A percentile compares a stretch with the other conserved stretches of the same genome.
phyloP scores from a whole-genome alignment of 2,797 vertebrate species.

The Diceros bicornis region DNA sequence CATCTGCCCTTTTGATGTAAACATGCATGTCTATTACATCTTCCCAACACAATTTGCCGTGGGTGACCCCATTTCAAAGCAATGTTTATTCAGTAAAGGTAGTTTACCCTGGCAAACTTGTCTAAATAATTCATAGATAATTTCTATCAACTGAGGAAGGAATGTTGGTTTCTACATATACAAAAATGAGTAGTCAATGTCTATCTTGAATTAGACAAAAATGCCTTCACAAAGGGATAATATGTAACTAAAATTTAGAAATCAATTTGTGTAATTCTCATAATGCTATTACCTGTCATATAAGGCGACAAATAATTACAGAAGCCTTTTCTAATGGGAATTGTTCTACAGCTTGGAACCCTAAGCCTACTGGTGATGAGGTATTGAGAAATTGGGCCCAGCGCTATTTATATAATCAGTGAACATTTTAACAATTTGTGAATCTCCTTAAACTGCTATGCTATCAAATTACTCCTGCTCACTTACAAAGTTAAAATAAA shows the following conservation, averaged over 20 bases:
- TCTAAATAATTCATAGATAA: conserved; percentile 71
- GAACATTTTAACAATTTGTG: not conserved
- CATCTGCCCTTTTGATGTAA: conserved; percentile 59
- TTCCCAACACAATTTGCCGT: conserved; percentile 7
- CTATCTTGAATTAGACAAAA: conserved; percentile 18
- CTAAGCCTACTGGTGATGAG: not conserved
- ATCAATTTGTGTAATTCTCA: not conserved
- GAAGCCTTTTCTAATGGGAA: not conserved
- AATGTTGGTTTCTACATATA: not conserved
- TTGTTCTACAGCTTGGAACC: not conserved
- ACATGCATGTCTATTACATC: not conserved
- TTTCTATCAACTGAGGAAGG: conserved; percentile 61
- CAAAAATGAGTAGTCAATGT: not conserved
- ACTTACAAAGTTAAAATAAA: conserved; percentile 5
- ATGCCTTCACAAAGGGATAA: not conserved
- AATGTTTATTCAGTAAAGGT: conserved; percentile 74
- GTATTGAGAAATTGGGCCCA: not conserved
- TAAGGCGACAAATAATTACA: not conserved
- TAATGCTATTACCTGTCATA: not conserved
- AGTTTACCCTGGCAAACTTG: conserved; percentile 61
- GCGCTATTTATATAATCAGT: not conserved
- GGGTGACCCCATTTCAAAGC: conserved; percentile 64
- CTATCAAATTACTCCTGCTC: not conserved
- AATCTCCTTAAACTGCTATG: conserved; percentile 20
- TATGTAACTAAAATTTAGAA: not conserved